A percentile compares a stretch with the other conserved stretches of the same genome.
Conservation (phyloP, 2,113 vertebrate genomes). For the Elachura formosa region DNA sequence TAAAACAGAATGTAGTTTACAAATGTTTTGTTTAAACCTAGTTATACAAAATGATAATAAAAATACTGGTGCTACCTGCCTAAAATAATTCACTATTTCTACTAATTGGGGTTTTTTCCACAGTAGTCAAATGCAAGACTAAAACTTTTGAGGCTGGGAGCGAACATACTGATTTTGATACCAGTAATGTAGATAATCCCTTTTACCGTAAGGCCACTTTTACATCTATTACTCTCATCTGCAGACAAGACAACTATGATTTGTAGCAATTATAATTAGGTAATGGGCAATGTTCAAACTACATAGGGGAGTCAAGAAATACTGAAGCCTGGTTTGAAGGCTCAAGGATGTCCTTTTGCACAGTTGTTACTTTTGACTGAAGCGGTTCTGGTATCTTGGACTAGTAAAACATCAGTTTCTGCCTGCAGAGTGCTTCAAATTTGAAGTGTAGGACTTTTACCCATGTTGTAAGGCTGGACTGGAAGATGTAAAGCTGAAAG, state of each 20-base stretch:
- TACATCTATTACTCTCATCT: background rate
- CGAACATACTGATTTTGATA: background rate
- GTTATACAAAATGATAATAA: background rate
- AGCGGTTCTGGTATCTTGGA: slow-evolving; percentile 52
- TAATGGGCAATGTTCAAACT: background rate
- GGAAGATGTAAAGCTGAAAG: slow-evolving; percentile 64
- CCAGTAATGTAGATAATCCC: background rate
- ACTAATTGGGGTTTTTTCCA: background rate
- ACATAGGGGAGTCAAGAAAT: background rate
- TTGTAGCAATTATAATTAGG: background rate
- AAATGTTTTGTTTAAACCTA: background rate
- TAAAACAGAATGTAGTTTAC: background rate
- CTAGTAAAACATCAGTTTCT: slow-evolving; percentile 51
- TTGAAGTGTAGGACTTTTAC: slow-evolving; percentile 47
- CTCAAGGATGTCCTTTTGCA: slow-evolving; percentile 44
- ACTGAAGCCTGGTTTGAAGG: slow-evolving; percentile 29
- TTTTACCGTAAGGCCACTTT: background rate
- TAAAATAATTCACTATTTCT: background rate
- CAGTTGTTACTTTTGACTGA: slow-evolving; percentile 36
- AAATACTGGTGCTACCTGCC: background rate
- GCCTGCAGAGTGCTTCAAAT: slow-evolving; percentile 43
- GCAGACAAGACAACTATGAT: background rate
- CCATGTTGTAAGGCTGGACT: slow-evolving; percentile 68
- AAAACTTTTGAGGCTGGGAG: background rate
- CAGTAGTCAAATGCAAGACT: background rate